phyloP scores from a whole-genome alignment of 2,113 vertebrate species.

The Sphaerodactylus townsendi region DNA sequence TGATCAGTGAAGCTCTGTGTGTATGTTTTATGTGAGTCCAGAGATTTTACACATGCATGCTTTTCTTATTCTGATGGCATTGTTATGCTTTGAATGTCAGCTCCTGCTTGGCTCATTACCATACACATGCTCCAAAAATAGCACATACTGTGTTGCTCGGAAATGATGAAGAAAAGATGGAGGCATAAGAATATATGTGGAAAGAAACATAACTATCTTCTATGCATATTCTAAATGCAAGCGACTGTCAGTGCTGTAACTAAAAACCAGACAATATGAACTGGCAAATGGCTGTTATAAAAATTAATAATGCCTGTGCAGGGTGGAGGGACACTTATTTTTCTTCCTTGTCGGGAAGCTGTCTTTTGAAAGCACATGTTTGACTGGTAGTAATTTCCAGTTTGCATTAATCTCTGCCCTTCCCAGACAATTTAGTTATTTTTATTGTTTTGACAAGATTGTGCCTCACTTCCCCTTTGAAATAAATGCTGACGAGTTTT shows the following conservation, averaged over 20 bases:
- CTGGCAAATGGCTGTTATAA: conserved; percentile 47
- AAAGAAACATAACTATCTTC: conserved; percentile 6
- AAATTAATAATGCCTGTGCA: conserved; percentile 1
- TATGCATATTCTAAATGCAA: neutral
- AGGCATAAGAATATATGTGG: neutral
- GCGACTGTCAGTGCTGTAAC: conserved; percentile 21
- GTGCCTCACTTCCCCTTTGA: neutral
- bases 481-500: neutral
- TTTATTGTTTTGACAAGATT: neutral
- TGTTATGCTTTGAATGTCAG: neutral
- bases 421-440: neutral
- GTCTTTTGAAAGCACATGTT: neutral
- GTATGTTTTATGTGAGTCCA: neutral
- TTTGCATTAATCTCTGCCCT: fast-evolving
- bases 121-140: conserved; percentile 20
- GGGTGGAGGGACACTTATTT: conserved; percentile 35
- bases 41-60: neutral
- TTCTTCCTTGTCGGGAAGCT: neutral
- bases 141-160: neutral
- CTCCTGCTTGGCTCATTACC: conserved; percentile 29
- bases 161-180: neutral
- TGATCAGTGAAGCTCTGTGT: neutral
- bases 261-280: neutral
- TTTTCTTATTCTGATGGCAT: neutral
- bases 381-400: neutral